A percentile compares a stretch with the other conserved stretches of the same genome.
Evolutionary conservation across 2,888 invertebrate genomes (phyloP).

Genomic region (Drosophila barbarae): DNA sequence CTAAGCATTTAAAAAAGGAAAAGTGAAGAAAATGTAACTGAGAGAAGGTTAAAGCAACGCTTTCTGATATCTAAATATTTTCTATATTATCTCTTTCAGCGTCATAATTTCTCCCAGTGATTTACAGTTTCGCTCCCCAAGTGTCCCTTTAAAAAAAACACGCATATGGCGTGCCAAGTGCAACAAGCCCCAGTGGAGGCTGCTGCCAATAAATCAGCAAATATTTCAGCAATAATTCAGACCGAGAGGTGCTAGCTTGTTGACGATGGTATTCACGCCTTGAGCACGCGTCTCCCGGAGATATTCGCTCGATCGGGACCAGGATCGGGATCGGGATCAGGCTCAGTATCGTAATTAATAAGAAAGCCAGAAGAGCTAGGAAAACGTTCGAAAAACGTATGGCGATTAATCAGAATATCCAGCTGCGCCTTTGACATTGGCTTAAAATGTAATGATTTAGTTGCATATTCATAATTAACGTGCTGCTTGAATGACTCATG

Average conservation of each 20-base stretch:
- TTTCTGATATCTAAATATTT: no score
- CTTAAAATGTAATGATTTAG: conserved; percentile 78
- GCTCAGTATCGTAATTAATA: conserved; percentile 56
- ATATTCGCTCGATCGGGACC: conserved; percentile 13
- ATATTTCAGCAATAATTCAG: conserved; percentile 76
- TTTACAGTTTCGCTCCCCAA: background rate
- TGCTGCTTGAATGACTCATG: conserved; percentile 59
- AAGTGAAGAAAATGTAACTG: background rate
- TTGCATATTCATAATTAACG: conserved; percentile 76
- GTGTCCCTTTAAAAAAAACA: conserved; percentile 37
- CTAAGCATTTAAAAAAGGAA: background rate
- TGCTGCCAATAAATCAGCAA: conserved; percentile 69
- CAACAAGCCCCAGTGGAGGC: conserved; percentile 34
- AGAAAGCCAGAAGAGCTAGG: conserved; percentile 29
- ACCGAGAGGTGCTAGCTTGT: conserved; percentile 74
- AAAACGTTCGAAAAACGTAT: conserved; percentile 2
- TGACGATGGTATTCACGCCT: conserved; percentile 77
- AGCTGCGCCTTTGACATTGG: conserved; percentile 76
- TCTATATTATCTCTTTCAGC: background rate
- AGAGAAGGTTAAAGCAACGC: background rate
- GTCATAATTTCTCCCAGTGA: conserved; percentile 2
- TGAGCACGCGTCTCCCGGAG: conserved; percentile 54
- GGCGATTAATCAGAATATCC: conserved; percentile 74
- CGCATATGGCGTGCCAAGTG: conserved; percentile 62
- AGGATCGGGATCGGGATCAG: background rate